A percentile compares a stretch with the other conserved stretches of the same genome.
These are phyloP conservation scores for Alosa alosa DNA, from an alignment of 2,113 vertebrate genomes.

Conservation along the genomic window DNA sequence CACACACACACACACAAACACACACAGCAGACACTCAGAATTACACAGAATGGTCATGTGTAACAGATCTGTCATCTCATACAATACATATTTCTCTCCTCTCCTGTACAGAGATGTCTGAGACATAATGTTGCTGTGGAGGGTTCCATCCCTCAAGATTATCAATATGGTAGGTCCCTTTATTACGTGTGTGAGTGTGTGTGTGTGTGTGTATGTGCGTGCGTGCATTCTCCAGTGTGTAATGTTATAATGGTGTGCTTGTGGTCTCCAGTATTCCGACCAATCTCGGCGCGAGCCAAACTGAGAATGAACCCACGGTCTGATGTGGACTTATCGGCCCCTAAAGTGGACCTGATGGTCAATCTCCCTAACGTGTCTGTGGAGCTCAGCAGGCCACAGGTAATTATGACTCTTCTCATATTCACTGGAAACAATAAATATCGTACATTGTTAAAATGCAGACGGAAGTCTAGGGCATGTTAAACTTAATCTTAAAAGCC, in stretches of 20 bases:
- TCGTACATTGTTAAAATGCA: no score
- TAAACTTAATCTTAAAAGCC: no score
- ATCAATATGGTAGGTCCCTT: constrained; percentile 85
- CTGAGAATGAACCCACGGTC: constrained; percentile 93
- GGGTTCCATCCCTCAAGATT: constrained; percentile 70
- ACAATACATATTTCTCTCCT: background rate
- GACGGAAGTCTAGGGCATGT: no score
- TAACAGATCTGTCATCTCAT: no score
- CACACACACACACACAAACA: background rate
- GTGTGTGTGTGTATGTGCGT: background rate
- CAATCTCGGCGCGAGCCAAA: constrained; percentile 91
- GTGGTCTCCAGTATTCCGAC: constrained; percentile 81
- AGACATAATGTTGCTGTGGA: constrained; percentile 77
- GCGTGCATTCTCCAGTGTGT: background rate
- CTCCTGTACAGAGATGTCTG: constrained; percentile 72
- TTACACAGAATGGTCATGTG: background rate
- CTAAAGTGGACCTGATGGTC: constrained; percentile 89
- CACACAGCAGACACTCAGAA: background rate
- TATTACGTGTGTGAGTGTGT: background rate
- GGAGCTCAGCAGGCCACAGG: constrained; percentile 92
- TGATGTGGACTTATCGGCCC: constrained; percentile 90
- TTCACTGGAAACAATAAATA: no score
- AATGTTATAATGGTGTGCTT: constrained; percentile 27
- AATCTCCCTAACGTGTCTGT: constrained; percentile 87
- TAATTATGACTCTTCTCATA: constrained; percentile 46